Percentiles rank a stretch among this genome's conserved stretches.
These are phyloP conservation scores for Sinonovacula constricta DNA, from an alignment of 1,140 invertebrate species.

Conservation along the genomic window DNA sequence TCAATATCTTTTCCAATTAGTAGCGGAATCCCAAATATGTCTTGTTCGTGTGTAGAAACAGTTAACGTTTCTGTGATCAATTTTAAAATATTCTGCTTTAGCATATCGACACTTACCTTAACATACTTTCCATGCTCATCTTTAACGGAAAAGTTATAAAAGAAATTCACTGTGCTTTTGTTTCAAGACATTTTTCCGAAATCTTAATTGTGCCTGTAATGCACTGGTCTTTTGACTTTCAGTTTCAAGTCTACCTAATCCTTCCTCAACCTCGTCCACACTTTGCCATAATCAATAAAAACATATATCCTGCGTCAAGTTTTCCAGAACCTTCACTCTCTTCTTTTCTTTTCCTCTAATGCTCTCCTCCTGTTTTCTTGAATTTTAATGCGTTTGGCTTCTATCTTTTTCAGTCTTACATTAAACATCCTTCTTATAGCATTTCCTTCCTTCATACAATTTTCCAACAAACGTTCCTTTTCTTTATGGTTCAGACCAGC, in stretches of 20 bases:
- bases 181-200: conserved; percentile 32
- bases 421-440: conserved; percentile 23
- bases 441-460: conserved; percentile 24
- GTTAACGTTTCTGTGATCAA: conserved; percentile 5
- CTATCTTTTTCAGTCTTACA: conserved; percentile 20
- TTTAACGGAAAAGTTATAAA: conserved; percentile 12
- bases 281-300: conserved; percentile 24
- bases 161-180: conserved; percentile 22
- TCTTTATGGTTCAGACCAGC: conserved; percentile 11
- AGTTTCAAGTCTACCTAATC: background rate
- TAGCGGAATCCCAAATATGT: no score
- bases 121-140: conserved; percentile 10
- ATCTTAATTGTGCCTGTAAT: conserved; percentile 23
- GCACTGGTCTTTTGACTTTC: background rate
- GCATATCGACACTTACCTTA: conserved; percentile 9
- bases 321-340: conserved; percentile 7
- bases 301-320: conserved; percentile 14
- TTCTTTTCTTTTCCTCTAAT: conserved; percentile 10
- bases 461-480: no score
- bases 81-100: conserved; percentile 30
- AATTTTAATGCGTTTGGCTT: conserved; percentile 12
- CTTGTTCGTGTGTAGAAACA: no score
- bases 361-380: conserved; percentile 10
- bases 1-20: no score
- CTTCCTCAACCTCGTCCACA: conserved; percentile 6